Conservation (phyloP, 2,113 vertebrate species). For the Oncorhynchus gorbuscha region DNA sequence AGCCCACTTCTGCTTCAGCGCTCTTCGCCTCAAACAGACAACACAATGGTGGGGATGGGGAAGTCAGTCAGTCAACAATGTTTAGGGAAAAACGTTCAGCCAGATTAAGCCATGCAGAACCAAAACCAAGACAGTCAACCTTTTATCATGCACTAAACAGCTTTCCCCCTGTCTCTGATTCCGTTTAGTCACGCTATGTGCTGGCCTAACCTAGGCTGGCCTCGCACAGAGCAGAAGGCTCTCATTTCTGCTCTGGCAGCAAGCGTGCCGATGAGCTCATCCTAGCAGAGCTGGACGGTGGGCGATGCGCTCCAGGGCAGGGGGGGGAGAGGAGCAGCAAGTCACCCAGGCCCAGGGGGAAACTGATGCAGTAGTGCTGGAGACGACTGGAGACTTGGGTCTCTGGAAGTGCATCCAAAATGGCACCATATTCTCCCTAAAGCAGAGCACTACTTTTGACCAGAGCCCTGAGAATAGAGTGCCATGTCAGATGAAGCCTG, state of each 20-base stretch:
- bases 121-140: slow-evolving; percentile 16
- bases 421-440: too few species aligned
- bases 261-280: slow-evolving; percentile 70
- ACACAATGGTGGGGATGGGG: slow-evolving; percentile 10
- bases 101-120: slow-evolving; percentile 27
- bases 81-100: slow-evolving; percentile 7
- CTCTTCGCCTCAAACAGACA: slow-evolving; percentile 15
- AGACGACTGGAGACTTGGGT: slow-evolving; percentile 6
- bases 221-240: slow-evolving; percentile 65
- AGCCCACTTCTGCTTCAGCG: slow-evolving; percentile 4
- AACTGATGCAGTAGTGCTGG: slow-evolving; percentile 64
- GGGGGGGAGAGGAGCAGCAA: neutral
- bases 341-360: slow-evolving; percentile 38
- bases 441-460: too few species aligned
- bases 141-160: slow-evolving; percentile 57
- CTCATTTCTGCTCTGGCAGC: slow-evolving; percentile 70
- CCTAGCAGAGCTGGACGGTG: slow-evolving; percentile 45
- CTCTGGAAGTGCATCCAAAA: slow-evolving; percentile 32
- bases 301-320: slow-evolving; percentile 46
- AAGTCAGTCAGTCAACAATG: slow-evolving; percentile 17
- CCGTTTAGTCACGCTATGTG: slow-evolving; percentile 67
- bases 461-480: too few species aligned
- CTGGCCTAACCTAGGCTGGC: slow-evolving; percentile 62
- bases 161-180: slow-evolving; percentile 59
- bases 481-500: too few species aligned